phyloP scores from a whole-genome alignment of 2,888 invertebrate species.

The Cephalotes varians region DNA sequence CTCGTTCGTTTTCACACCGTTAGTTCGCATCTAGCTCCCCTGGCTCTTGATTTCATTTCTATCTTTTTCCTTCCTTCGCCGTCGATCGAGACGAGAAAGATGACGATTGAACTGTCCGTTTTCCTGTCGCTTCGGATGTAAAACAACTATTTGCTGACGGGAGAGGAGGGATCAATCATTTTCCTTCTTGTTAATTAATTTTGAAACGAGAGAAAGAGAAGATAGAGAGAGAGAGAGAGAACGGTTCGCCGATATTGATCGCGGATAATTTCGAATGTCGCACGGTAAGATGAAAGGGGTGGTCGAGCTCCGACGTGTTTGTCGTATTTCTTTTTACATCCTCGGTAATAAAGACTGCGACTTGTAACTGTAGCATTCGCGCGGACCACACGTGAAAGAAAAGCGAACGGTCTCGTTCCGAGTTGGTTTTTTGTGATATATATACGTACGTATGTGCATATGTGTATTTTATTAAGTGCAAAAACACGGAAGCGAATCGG shows the following conservation, averaged over 20 bases:
- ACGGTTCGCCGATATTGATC: slow-evolving; percentile 12
- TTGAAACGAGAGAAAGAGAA: background rate
- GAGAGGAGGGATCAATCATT: background rate
- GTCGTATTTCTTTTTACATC: slow-evolving; percentile 10
- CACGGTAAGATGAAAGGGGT: background rate
- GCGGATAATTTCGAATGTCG: slow-evolving; percentile 15
- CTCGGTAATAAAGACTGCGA: slow-evolving; percentile 32
- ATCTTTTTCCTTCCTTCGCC: slow-evolving; percentile 45
- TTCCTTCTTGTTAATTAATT: slow-evolving; percentile 4
- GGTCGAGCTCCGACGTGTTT: background rate
- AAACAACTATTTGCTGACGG: slow-evolving; percentile 2
- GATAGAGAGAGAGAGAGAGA: too few relatives aligned
- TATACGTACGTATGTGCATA: slow-evolving; percentile 32
- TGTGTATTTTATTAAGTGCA: slow-evolving; percentile 50
- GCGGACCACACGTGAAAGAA: slow-evolving; percentile 33
- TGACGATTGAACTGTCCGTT: slow-evolving; percentile 61
- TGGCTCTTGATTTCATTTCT: slow-evolving; percentile 41
- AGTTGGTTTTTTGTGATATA: slow-evolving; percentile 48
- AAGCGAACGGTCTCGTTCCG: slow-evolving; percentile 21
- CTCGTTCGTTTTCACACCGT: slow-evolving; percentile 58
- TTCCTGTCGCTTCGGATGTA: slow-evolving; percentile 49
- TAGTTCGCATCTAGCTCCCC: slow-evolving; percentile 32
- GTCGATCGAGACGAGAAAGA: slow-evolving; percentile 31
- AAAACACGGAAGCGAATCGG: background rate
- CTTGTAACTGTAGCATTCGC: slow-evolving; percentile 41